A percentile compares a stretch with the other conserved stretches of the same genome.
These are phyloP conservation scores for Corythornis leucogaster DNA, from an alignment of 2,797 vertebrate species.

Conservation along the genomic window DNA sequence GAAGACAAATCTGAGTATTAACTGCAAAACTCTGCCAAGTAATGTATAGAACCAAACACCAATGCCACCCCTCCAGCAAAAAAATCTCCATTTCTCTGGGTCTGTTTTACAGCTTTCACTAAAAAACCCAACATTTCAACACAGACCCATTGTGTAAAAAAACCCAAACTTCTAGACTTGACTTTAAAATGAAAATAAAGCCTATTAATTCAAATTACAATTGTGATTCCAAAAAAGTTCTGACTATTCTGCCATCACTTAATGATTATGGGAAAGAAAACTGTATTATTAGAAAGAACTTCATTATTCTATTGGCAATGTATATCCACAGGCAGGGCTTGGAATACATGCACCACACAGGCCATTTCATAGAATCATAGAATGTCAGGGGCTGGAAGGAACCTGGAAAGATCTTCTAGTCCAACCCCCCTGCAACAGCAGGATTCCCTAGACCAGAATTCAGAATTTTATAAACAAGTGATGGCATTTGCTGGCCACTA, in stretches of 20 bases:
- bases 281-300: neutral
- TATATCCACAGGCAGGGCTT: neutral
- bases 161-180: neutral
- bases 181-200: neutral
- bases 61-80: neutral
- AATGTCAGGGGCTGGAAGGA: too few species aligned
- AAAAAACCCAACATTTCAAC: neutral
- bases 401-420: too few species aligned
- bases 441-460: too few species aligned
- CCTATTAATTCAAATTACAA: neutral
- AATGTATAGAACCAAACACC: neutral
- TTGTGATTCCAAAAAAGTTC: neutral
- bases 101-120: neutral
- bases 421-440: too few species aligned
- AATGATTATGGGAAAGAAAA: rapidly evolving
- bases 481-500: neutral
- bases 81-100: neutral
- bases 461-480: neutral
- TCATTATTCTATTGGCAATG: neutral
- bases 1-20: neutral
- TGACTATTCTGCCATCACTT: neutral
- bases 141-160: neutral
- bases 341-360: neutral
- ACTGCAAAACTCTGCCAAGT: neutral
- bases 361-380: neutral